A percentile compares a stretch with the other conserved stretches of the same genome.
phyloP scores from a whole-genome alignment of 2,797 vertebrate species.

The Manis javanica region DNA sequence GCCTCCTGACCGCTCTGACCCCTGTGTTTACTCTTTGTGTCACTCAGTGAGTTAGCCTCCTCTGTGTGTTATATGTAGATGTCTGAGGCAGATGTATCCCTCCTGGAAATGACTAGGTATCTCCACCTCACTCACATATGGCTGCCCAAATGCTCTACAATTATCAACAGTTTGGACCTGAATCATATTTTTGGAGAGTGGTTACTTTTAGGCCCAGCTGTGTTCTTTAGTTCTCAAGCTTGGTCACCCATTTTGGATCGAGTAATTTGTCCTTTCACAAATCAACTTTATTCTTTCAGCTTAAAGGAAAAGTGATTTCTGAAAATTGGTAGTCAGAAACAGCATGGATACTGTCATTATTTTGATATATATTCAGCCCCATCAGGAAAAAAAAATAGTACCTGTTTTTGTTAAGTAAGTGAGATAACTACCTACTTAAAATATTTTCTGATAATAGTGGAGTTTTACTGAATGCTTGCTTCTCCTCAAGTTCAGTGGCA shows the following conservation, averaged over 20 bases:
- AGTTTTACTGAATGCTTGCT: not conserved
- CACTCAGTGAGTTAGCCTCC: rapidly evolving
- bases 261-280: not conserved
- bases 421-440: not conserved
- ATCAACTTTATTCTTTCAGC: not conserved
- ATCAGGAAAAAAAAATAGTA: not conserved
- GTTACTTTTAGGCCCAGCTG: not conserved
- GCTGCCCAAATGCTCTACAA: rapidly evolving
- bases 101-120: rapidly evolving
- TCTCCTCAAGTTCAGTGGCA: not conserved
- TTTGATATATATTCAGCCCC: not conserved
- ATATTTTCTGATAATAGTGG: not conserved
- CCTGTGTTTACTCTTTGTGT: rapidly evolving
- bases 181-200: not conserved
- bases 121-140: rapidly evolving
- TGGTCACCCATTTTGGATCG: not conserved
- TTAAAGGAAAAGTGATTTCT: not conserved
- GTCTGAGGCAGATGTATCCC: rapidly evolving
- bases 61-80: rapidly evolving
- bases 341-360: not conserved
- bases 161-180: no score
- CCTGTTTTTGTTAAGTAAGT: not conserved
- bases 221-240: not conserved
- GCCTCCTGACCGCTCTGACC: rapidly evolving
- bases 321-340: not conserved